Evolutionary conservation across 92 coral and sea anemone genomes (phyloP).

Genomic region (Micromussa lordhowensis): DNA sequence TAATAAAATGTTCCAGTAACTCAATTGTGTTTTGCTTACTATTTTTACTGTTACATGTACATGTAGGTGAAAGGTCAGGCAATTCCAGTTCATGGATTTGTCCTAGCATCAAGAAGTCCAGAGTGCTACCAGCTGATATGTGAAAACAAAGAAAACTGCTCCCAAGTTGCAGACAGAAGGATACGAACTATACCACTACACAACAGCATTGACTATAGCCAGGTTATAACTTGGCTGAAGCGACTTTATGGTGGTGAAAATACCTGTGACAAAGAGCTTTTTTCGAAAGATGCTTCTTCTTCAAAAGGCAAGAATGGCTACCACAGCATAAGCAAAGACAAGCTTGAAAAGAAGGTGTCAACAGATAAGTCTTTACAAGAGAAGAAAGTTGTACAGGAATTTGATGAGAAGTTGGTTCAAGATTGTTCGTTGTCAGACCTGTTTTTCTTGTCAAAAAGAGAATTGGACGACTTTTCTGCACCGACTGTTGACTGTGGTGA

Average conservation of each 20-base stretch:
- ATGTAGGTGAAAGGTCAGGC: conserved; percentile 67
- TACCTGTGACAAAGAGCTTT: conserved; percentile 39
- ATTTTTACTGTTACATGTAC: too few species aligned
- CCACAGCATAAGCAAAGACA: neutral
- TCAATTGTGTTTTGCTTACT: too few species aligned
- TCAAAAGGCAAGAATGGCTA: conserved; percentile 40
- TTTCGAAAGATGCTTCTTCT: conserved; percentile 17
- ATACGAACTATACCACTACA: conserved; percentile 35
- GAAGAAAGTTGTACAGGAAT: neutral
- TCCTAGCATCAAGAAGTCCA: conserved; percentile 85
- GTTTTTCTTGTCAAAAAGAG: conserved; percentile 28
- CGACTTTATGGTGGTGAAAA: conserved; percentile 47
- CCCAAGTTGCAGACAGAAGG: neutral
- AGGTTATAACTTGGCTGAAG: conserved; percentile 47
- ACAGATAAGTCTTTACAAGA: neutral
- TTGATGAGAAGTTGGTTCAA: neutral
- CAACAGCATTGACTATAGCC: conserved; percentile 20
- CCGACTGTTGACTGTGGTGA: conserved; percentile 26
- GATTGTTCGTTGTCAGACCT: conserved; percentile 13
- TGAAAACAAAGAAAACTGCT: conserved; percentile 46
- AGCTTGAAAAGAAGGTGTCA: neutral
- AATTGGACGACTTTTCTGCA: conserved; percentile 56
- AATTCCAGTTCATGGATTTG: conserved; percentile 78
- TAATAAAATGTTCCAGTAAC: too few species aligned
- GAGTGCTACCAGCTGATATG: conserved; percentile 63